A percentile compares a stretch with the other conserved stretches of the same genome.
Conservation (phyloP, 35 echinoderm and acorn worm species). For the Amphiura filiformis region DNA sequence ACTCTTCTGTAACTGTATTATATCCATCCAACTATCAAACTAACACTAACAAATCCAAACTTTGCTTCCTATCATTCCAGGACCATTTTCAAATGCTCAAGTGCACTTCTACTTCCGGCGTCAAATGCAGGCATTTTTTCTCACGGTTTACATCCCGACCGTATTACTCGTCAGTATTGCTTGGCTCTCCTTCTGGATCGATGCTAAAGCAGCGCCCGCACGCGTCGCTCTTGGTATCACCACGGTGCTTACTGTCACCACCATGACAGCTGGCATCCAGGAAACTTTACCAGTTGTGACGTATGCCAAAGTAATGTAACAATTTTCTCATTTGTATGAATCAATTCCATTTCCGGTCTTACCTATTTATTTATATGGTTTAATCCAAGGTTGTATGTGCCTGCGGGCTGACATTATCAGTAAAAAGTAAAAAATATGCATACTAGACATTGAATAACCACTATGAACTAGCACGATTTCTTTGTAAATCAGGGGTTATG, state of each 20-base stretch:
- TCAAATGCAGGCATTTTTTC: conserved; percentile 53
- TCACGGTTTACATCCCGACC: conserved; percentile 61
- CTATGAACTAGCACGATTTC: no score
- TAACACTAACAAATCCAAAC: no score
- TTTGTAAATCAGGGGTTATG: no score
- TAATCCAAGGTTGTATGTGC: not conserved
- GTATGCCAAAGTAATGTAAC: conserved; percentile 46
- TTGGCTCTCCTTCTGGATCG: conserved; percentile 76
- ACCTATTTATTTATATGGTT: no score
- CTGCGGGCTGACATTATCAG: not conserved
- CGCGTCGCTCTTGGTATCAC: conserved; percentile 54
- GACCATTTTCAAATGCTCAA: not conserved
- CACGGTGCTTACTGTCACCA: conserved; percentile 67
- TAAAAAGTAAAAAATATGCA: not conserved
- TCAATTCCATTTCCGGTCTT: no score
- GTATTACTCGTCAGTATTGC: conserved; percentile 53
- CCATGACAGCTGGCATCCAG: conserved; percentile 64
- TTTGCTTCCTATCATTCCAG: no score
- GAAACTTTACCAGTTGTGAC: conserved; percentile 60
- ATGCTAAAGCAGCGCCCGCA: conserved; percentile 61
- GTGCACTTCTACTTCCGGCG: conserved; percentile 27
- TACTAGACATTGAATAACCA: not conserved
- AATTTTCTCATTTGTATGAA: no score
- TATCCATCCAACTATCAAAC: no score
- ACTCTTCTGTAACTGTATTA: no score